A percentile compares a stretch with the other conserved stretches of the same genome.
These are phyloP conservation scores for Drosophila biarmipes DNA, from an alignment of 1,140 invertebrate species.

Conservation along the genomic window DNA sequence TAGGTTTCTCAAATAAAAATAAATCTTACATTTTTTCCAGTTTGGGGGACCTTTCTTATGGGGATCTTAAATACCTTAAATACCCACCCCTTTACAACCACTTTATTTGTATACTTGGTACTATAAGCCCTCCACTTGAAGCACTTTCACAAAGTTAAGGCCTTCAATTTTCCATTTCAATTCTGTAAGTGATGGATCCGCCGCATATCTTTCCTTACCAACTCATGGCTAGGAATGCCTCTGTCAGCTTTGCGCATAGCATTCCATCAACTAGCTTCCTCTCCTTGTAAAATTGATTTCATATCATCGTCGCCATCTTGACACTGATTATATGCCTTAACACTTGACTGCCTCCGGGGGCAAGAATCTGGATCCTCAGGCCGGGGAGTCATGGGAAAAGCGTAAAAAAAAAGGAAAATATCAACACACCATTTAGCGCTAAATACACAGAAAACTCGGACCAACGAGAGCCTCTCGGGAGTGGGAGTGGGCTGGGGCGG, in stretches of 20 bases:
- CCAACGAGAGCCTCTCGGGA: background rate
- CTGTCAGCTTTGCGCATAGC: slow-evolving; percentile 3
- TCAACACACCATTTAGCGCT: slow-evolving; percentile 73
- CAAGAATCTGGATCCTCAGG: background rate
- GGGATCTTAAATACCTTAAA: too few species aligned
- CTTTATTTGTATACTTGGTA: background rate
- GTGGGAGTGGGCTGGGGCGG: too few species aligned
- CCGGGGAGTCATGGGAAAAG: slow-evolving; percentile 8
- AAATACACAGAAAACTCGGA: slow-evolving; percentile 49
- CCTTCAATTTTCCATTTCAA: background rate
- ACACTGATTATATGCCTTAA: slow-evolving; percentile 72
- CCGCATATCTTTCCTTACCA: slow-evolving; percentile 7
- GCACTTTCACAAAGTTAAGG: too few species aligned
- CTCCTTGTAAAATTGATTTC: slow-evolving; percentile 56
- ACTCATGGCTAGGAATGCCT: slow-evolving; percentile 10
- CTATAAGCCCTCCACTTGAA: too few species aligned
- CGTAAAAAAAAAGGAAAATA: slow-evolving; percentile 35
- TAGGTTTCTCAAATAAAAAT: too few species aligned
- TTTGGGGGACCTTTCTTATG: too few species aligned
- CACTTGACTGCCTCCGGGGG: slow-evolving; percentile 58
- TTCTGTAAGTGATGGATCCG: background rate
- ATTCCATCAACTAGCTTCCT: slow-evolving; percentile 38
- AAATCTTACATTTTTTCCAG: too few species aligned
- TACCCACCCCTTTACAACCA: background rate
- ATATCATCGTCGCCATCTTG: slow-evolving; percentile 61